Percentiles rank a stretch among this genome's conserved stretches.
Conservation (phyloP, 2,113 vertebrate genomes). For the Syngnathoides biaculeatus region DNA sequence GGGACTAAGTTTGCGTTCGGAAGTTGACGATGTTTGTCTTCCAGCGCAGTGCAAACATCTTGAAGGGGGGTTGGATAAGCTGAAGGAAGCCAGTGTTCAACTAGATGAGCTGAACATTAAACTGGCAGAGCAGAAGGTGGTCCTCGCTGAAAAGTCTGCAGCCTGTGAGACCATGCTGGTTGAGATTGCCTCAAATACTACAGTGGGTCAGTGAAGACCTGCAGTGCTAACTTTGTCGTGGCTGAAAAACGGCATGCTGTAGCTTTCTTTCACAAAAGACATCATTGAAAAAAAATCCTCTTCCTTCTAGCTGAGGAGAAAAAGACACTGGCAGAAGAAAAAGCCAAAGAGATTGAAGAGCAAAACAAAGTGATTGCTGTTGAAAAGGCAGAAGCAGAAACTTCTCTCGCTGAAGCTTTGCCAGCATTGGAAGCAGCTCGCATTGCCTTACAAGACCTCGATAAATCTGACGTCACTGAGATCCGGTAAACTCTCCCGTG, state of each 20-base stretch:
- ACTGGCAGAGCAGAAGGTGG: constrained; percentile 87
- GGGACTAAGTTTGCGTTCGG: neutral
- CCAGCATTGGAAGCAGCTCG: constrained; percentile 88
- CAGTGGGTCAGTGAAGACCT: constrained; percentile 72
- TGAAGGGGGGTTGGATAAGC: constrained; percentile 87
- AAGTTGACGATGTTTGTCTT: constrained; percentile 10
- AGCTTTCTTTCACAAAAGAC: neutral
- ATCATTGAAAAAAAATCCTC: neutral
- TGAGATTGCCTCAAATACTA: constrained; percentile 84
- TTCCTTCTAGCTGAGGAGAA: constrained; percentile 85
- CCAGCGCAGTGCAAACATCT: constrained; percentile 87
- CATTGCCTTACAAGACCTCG: constrained; percentile 86
- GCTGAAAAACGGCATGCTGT: neutral
- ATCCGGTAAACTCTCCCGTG: constrained; percentile 76
- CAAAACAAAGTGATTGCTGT: constrained; percentile 86
- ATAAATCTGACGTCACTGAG: constrained; percentile 93
- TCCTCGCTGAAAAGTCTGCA: constrained; percentile 85
- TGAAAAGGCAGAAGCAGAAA: constrained; percentile 87
- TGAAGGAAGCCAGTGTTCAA: constrained; percentile 90
- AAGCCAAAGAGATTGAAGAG: constrained; percentile 86
- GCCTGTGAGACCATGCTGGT: constrained; percentile 84
- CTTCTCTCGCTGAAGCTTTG: constrained; percentile 83
- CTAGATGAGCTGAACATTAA: constrained; percentile 86
- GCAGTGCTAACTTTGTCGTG: neutral
- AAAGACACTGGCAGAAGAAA: constrained; percentile 84